phyloP scores from a whole-genome alignment of 2,888 invertebrate genomes.

The Abrostola tripartita region DNA sequence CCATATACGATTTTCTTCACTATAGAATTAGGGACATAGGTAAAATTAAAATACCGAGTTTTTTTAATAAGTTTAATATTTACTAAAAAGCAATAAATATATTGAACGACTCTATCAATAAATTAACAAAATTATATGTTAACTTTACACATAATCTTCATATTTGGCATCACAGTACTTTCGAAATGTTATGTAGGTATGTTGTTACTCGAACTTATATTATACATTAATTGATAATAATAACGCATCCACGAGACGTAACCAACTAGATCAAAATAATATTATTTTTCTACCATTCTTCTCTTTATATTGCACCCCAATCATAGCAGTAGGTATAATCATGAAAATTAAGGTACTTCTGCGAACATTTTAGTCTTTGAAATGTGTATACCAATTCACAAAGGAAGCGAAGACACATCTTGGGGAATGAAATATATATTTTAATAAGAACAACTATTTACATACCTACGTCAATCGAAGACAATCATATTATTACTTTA shows the following conservation, averaged over 20 bases:
- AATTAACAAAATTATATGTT: conserved; percentile 81
- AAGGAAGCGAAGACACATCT: neutral
- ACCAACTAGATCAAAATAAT: conserved; percentile 1
- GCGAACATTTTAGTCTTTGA: neutral
- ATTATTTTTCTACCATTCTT: neutral
- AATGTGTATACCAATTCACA: neutral
- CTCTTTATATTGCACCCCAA: neutral
- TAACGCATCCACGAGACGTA: conserved; percentile 11
- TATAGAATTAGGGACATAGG: neutral
- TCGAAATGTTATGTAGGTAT: conserved; percentile 68
- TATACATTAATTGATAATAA: conserved; percentile 9
- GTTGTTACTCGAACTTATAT: conserved; percentile 41
- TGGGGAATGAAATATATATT: conserved; percentile 9
- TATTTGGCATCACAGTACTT: conserved; percentile 86
- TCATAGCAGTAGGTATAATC: neutral
- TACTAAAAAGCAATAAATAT: conserved; percentile 87
- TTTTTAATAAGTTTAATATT: conserved; percentile 79
- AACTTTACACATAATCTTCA: conserved; percentile 78
- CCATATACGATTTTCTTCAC: neutral
- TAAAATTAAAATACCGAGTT: conserved; percentile 14
- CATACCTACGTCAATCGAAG: conserved; percentile 48
- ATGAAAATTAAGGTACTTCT: too few species aligned
- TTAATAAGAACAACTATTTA: conserved; percentile 31
- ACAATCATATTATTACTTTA: conserved; percentile 37
- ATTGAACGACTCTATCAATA: conserved; percentile 85